These are phyloP conservation scores for Lota lota DNA, from an alignment of 2,113 vertebrate genomes.

Conservation along the genomic window DNA sequence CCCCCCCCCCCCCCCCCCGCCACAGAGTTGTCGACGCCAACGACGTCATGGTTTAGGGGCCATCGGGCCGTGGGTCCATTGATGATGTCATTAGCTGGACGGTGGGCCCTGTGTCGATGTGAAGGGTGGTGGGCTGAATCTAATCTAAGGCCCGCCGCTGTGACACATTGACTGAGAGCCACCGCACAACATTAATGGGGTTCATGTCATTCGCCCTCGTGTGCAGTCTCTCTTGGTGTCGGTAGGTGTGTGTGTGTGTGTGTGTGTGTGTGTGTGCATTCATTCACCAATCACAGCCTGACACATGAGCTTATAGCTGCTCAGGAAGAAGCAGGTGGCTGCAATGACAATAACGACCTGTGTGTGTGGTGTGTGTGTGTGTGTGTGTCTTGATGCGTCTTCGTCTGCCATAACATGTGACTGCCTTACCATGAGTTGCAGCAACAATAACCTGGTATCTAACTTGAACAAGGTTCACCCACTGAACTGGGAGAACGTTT, in stretches of 20 bases:
- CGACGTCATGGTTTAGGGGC: not conserved
- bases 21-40: not conserved
- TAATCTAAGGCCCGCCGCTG: conserved; percentile 4
- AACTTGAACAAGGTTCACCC: too few relatives aligned
- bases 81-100: conserved; percentile 8
- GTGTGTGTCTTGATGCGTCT: not conserved
- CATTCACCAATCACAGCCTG: too few relatives aligned
- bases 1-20: too few relatives aligned
- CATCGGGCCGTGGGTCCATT: not conserved
- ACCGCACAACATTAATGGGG: conserved; percentile 8
- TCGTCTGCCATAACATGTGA: too few relatives aligned
- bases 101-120: not conserved
- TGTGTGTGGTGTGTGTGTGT: conserved; percentile 2
- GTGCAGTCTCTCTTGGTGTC: not conserved
- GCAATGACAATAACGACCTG: not conserved
- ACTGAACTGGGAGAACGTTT: too few relatives aligned
- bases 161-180: conserved; percentile 15
- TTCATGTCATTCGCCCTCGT: conserved; percentile 2
- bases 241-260: not conserved
- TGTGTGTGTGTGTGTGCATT: conserved; percentile 2
- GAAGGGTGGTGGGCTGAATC: conserved; percentile 6
- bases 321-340: too few relatives aligned
- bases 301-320: too few relatives aligned
- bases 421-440: too few relatives aligned
- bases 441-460: too few relatives aligned